A percentile compares a stretch with the other conserved stretches of the same genome.
phyloP scores from a whole-genome alignment of 2,113 vertebrate species.

The Brachionichthys hirsutus region DNA sequence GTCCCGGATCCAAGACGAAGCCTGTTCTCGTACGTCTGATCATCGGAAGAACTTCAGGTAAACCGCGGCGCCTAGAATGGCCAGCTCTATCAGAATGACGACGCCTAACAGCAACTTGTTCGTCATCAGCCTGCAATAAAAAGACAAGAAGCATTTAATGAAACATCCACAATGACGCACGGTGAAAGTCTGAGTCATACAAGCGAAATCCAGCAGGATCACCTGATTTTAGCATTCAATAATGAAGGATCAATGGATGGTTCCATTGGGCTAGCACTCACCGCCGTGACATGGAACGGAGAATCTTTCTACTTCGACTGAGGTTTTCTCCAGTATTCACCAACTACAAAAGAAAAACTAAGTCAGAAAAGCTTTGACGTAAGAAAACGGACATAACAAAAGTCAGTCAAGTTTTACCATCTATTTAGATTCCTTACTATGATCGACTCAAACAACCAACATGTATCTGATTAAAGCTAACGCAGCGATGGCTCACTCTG shows the following conservation, averaged over 20 bases:
- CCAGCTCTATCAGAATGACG: constrained; percentile 91
- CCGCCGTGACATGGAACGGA: constrained; percentile 91
- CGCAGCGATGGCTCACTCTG: constrained; percentile 78
- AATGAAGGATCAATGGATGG: too few species aligned
- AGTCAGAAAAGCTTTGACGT: background rate
- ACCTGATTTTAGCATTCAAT: too few species aligned
- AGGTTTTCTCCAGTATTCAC: constrained; percentile 92
- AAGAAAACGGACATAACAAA: too few species aligned
- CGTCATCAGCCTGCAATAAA: constrained; percentile 82
- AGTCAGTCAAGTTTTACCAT: too few species aligned
- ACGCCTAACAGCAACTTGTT: constrained; percentile 91
- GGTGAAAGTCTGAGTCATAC: too few species aligned
- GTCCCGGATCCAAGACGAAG: constrained; percentile 2
- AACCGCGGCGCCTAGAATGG: constrained; percentile 87
- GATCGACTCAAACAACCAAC: too few species aligned
- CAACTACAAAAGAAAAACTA: constrained; percentile 75
- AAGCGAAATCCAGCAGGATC: too few species aligned
- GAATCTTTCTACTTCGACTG: constrained; percentile 90
- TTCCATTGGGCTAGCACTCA: constrained; percentile 58
- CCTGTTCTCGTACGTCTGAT: constrained; percentile 19
- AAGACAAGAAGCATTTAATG: background rate
- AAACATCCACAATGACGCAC: too few species aligned
- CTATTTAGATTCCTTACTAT: too few species aligned
- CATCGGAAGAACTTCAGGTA: constrained; percentile 92
- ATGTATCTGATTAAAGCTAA: too few species aligned